Base-by-base conservation (phyloP, 1,140 invertebrate species). In the Stenopsyche tienmushanensis region DNA sequence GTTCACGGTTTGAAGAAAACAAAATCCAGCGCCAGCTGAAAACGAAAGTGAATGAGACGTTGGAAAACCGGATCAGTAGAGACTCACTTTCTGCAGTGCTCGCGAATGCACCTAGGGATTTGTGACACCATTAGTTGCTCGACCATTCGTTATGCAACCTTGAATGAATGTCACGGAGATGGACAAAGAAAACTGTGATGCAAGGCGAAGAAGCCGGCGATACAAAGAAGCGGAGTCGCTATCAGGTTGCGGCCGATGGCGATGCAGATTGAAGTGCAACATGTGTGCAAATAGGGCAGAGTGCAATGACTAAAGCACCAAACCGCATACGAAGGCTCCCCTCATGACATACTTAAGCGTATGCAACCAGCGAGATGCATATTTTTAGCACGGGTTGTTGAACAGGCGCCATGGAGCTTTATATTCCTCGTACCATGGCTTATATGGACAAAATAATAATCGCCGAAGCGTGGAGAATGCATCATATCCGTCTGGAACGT, bases 1-100 rank as follows among this genome's bases (percentile, higher is more conserved):
- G 44, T 18, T 20, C 44, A 9, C 10, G 44, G 44, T 20, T 18
- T 20, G 44, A 5, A 20, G 17, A 13, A 13, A 47, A 47, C 7
- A 47, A 47, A 47, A 47, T 47, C 7, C 10, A 18, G 17, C 44
- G 18, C 5, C 5, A 7, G 44, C 44, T 47, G 44, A 47, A 47
- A 47, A 47, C 44, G 44, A 47, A 47, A 47, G 44, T 47, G 44
- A 47, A 47, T 47, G 44, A 47, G 44, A 47, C 44, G 44, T 20
- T 47, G 44, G 44, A 47, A 18, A 47, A 47, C 44, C 44, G 44
- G 44, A 47, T 47, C 44, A 20, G 29, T 34, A 13, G 5, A 34
- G 44, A 5, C 17, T 47, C 44, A 47, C 44, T 47, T 47, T 47
- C 44, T 15, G 44, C 44, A 7, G 10, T 15, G 18, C 10, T 8